Evolutionary conservation across 2,113 vertebrate genomes (phyloP).

Genomic region (Cyrtonyx montezumae): DNA sequence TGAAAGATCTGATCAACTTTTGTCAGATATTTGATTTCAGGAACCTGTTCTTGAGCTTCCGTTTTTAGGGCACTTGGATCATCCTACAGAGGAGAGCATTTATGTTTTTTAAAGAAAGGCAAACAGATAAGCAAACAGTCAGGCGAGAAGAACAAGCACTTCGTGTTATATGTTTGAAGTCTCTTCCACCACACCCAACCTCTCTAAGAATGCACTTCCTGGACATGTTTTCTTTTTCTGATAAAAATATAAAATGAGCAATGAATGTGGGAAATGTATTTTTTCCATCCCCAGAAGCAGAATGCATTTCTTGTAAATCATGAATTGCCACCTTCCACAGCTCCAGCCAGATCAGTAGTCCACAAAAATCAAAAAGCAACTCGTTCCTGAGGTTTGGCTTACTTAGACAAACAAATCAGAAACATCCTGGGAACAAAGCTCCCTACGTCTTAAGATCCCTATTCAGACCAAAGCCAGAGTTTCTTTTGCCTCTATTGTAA

Average conservation of each 20-base stretch:
- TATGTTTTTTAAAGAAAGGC: background rate
- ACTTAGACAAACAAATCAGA: constrained; percentile 50
- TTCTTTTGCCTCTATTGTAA: background rate
- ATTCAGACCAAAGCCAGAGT: background rate
- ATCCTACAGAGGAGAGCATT: background rate
- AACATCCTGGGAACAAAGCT: constrained; percentile 32
- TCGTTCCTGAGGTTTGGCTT: constrained; percentile 38
- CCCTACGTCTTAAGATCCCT: background rate
- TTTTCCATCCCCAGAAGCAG: constrained; percentile 33
- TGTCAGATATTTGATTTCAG: background rate
- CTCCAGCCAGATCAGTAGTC: background rate
- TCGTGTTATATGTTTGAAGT: background rate
- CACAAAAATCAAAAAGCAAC: constrained; percentile 26
- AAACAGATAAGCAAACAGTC: background rate
- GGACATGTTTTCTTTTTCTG: background rate
- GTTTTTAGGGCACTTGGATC: background rate
- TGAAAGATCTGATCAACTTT: background rate
- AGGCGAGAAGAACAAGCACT: constrained; percentile 2
- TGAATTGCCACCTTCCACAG: background rate
- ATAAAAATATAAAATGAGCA: constrained; percentile 29
- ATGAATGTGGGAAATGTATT: background rate
- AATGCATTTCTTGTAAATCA: background rate
- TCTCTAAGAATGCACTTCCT: background rate
- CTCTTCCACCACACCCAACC: background rate
- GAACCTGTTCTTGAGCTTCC: background rate